Evolutionary conservation across 2,888 invertebrate species (phyloP), one percentile per base, ranked within the genome.

Genomic region (Petrolisthes manimaculis): DNA sequence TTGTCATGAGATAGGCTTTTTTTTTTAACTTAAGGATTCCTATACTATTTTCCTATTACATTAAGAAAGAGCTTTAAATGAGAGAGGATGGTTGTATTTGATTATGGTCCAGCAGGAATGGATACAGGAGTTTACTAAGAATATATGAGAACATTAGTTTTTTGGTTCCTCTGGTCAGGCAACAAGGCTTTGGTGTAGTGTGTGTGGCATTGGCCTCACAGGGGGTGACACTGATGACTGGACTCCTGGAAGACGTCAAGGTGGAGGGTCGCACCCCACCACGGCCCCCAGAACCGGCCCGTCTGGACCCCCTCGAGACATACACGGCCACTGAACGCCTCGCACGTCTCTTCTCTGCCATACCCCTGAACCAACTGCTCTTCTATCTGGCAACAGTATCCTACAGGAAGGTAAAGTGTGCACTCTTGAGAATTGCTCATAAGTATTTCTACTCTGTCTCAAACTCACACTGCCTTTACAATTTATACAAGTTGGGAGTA

Each of bases 121-220:
- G 37, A 37, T 37, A 37, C 37, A 37, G 37, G 37, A 37, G 37
- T 37, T 37, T 37, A 37, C 37, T 37, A 37, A 37, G 37, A 37
- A 37, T 37, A 37, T 37, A 37, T 37, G 37, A 37, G 37, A 2
- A 37, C 2, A 2, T 37, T 37, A 37, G 37, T 37, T 37, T 37
- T n/a, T 37, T 37, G 2, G 1, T 37, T 37, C 37, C 37, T 2
- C 37, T 37, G 37, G 2, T 37, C 92, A 95, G 95, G 92, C 96
- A 96, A 93, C 97, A 97, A 93, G 96, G 97, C 61, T 96, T 97
- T 91, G 97, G 97, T 84, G 97, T 97, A 3, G 94, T 98, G 14
- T 97, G 97, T 92, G 97, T 98, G 37, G 97, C 97, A 0, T 94
- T 98, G 84, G 97, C 97, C 18, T 96, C 96, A 53, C 96, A 96